A percentile compares a stretch with the other conserved stretches of the same genome.
Evolutionary conservation across 2,113 vertebrate species (phyloP).

Genomic region (Girardinichthys multiradiatus): DNA sequence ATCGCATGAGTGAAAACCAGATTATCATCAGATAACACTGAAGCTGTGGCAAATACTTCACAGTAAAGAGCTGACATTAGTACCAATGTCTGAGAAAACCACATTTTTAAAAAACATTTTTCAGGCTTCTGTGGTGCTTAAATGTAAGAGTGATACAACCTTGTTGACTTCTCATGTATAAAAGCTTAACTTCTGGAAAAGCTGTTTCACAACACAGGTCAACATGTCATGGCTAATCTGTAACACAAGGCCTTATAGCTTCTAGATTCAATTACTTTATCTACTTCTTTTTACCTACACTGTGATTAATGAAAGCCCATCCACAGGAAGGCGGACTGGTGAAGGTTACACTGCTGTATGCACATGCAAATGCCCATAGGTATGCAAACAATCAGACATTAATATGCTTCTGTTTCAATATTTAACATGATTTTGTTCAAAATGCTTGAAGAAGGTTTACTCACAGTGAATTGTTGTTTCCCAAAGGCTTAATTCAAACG

Average conservation of each 20-base stretch:
- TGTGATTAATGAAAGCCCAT: constrained; percentile 64
- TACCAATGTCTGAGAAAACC: constrained; percentile 1
- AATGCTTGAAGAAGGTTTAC: background rate
- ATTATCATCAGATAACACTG: background rate
- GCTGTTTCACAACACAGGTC: constrained; percentile 37
- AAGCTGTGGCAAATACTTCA: too few species aligned
- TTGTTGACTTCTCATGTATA: constrained; percentile 23
- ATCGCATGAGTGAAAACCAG: background rate
- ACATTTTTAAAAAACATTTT: too few species aligned
- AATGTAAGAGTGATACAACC: constrained; percentile 16
- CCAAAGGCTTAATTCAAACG: constrained; percentile 3
- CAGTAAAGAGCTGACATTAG: background rate
- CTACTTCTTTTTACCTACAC: constrained; percentile 47
- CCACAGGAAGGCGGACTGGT: constrained; percentile 36
- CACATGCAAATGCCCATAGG: background rate
- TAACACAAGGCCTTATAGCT: constrained; percentile 39
- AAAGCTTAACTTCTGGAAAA: constrained; percentile 21
- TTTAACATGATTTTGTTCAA: constrained; percentile 20
- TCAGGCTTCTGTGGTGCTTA: constrained; percentile 2
- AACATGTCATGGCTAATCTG: constrained; percentile 53
- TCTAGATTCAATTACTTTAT: constrained; percentile 66
- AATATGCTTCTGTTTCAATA: constrained; percentile 9
- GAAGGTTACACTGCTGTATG: constrained; percentile 49
- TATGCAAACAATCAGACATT: constrained; percentile 5
- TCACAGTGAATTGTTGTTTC: constrained; percentile 27